Percentiles rank a stretch among this genome's conserved stretches.
Evolutionary conservation across 2,113 vertebrate genomes (phyloP).

Genomic region (Poecile atricapillus): DNA sequence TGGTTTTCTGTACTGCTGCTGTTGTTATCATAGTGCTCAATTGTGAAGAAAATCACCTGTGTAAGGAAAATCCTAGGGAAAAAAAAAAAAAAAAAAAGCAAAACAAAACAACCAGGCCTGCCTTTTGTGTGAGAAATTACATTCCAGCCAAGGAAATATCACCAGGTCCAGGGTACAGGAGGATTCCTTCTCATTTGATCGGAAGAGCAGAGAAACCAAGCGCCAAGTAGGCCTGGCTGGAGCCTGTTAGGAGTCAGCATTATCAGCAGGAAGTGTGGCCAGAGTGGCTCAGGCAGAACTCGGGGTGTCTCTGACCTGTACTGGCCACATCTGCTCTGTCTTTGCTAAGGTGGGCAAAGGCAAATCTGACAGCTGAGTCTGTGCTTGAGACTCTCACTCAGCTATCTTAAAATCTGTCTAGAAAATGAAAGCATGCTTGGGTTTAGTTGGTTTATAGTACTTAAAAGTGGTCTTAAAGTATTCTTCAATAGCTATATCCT

Average conservation of each 20-base stretch:
- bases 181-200: neutral
- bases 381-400: neutral
- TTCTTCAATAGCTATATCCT: neutral
- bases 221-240: neutral
- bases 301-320: neutral
- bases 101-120: fast-evolving
- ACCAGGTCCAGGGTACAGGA: neutral
- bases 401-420: neutral
- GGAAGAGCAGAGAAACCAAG: neutral
- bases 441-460: neutral
- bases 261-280: neutral
- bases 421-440: neutral
- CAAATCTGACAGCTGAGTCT: neutral
- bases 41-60: neutral
- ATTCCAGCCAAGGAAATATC: neutral
- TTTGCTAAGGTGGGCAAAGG: neutral
- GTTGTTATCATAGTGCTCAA: neutral
- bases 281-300: neutral
- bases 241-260: neutral
- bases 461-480: neutral
- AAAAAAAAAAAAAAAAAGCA: too few relatives aligned
- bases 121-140: neutral
- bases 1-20: neutral
- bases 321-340: neutral
- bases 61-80: neutral